Evolutionary conservation across 2,113 vertebrate genomes (phyloP), one percentile per base, ranked within the genome.

Genomic region (Hemiscyllium ocellatum): DNA sequence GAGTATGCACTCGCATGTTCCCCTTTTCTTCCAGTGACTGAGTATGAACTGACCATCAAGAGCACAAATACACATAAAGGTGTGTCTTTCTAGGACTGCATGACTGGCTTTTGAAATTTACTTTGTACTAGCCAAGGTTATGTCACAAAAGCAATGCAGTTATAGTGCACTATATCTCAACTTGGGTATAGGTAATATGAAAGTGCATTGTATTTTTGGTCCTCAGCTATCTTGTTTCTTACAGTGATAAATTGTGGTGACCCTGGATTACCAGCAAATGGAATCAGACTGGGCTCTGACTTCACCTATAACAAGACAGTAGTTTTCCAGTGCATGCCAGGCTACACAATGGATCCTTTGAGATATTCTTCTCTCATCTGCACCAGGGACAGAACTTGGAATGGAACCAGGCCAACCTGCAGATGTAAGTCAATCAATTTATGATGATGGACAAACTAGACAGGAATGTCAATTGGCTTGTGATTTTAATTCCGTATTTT

Each of bases 351-450:
- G 98, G 99, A 99, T 87, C 98, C 98, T 0, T 98, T 98, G 96
- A 97, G 98, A 20, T 98, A 98, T 0, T 98, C 98, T 2, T 97
- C 98, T 47, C 98, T 99, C 26, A 97, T 97, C 96, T 99, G 99
- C 97, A 99, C 99, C 2, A 99, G 99, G n/a, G 99, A 99, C 96
- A 98, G 99, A 47, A 99, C 98, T 0, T 99, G 99, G 99, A 99
- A 99, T 0, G 98, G 98, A 90, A 99, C 98, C 96, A 99, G 98
- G 96, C 99, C 99, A 0, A 96, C 97, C 96, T 99, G 99, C 97
- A 99, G 98, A 98, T 99, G 99, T 99, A 96, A 83, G 96, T 13
- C 66, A 33, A 7, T 0, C 69, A 0, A 47, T 69, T 10, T 15
- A 0, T 0, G 22, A 65, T 4, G 29, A 91, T 50, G 8, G 26